A percentile compares a stretch with the other conserved stretches of the same genome.
Conservation (phyloP, 2,113 vertebrate genomes). For the Gymnogyps californianus region DNA sequence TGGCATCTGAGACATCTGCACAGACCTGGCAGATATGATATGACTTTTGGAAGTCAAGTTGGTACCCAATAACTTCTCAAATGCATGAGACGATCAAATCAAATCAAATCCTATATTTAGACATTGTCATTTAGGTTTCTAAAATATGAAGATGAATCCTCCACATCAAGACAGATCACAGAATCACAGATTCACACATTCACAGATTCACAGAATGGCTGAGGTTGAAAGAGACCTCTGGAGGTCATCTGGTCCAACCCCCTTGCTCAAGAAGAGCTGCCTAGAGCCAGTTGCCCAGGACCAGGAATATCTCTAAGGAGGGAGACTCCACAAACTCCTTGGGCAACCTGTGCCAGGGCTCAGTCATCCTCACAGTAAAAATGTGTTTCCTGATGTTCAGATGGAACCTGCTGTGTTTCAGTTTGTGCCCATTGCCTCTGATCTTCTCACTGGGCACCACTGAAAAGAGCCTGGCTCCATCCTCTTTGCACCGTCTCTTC, state of each 20-base stretch:
- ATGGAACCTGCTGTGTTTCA: not conserved
- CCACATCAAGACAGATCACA: not conserved
- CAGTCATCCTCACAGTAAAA: not conserved
- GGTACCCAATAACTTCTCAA: not conserved
- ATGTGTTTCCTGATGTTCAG: not conserved
- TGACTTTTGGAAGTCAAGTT: not conserved
- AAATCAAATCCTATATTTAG: not conserved
- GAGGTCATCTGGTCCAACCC: not conserved
- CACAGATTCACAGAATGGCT: not conserved
- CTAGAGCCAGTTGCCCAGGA: not conserved
- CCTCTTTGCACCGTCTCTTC: not conserved
- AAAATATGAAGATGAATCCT: not conserved
- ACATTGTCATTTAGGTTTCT: not conserved
- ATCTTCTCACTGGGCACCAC: not conserved
- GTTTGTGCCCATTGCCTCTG: not conserved
- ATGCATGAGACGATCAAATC: not conserved
- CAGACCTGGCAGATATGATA: not conserved
- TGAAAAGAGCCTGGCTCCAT: not conserved
- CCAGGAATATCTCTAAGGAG: rapidly evolving
- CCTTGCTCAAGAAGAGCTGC: not conserved
- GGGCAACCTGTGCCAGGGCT: not conserved
- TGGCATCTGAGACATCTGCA: not conserved
- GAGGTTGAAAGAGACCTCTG: not conserved
- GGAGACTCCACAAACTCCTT: not conserved
- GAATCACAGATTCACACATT: not conserved